Conservation (phyloP, 2,888 invertebrate species). For the Tethea ocularis region DNA sequence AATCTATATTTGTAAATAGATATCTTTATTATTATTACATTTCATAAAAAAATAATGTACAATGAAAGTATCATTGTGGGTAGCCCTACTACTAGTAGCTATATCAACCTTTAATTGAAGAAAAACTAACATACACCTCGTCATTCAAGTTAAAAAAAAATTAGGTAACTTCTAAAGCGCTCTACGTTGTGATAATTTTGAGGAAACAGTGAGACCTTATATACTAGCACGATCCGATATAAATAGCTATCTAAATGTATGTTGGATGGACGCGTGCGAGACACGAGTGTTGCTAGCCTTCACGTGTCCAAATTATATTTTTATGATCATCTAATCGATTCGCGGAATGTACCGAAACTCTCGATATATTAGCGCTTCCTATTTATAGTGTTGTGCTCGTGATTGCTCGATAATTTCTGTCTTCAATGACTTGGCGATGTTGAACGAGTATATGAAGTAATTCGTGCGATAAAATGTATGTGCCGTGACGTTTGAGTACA, state of each 20-base stretch:
- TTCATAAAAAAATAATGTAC: no score
- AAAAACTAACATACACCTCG: no score
- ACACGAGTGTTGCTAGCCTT: constrained; percentile 32
- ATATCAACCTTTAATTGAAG: no score
- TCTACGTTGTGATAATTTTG: neutral
- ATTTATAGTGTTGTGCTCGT: constrained; percentile 23
- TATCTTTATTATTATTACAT: no score
- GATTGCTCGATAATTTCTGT: constrained; percentile 12
- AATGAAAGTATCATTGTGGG: no score
- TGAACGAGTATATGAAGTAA: constrained; percentile 14
- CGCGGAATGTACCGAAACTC: constrained; percentile 25
- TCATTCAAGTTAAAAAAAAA: no score
- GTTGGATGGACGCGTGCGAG: constrained; percentile 16
- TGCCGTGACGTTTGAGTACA: constrained; percentile 25
- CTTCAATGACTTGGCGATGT: neutral
- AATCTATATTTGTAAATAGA: neutral
- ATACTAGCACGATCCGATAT: constrained; percentile 19
- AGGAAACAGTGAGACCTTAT: neutral
- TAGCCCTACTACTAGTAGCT: no score
- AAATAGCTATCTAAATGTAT: constrained; percentile 34
- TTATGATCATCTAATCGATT: constrained; percentile 41
- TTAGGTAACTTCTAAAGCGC: neutral
- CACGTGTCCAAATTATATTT: constrained; percentile 38
- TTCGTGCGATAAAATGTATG: constrained; percentile 9
- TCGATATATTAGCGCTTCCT: constrained; percentile 23